Conservation (phyloP, 2,888 invertebrate genomes). For the Acanthoscelides obtectus region DNA sequence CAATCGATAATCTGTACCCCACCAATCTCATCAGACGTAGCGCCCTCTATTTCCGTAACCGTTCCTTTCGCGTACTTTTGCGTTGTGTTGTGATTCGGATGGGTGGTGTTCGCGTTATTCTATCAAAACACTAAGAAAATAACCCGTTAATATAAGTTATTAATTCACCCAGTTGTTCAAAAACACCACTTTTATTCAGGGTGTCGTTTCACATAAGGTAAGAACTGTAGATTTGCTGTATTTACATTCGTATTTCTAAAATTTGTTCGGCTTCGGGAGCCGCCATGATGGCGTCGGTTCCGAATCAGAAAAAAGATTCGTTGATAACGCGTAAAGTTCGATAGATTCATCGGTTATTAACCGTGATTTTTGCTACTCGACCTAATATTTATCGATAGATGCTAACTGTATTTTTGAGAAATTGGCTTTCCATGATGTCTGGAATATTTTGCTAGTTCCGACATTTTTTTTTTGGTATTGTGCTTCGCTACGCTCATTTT, state of each 20-base stretch:
- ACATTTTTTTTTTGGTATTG: no score
- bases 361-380: not conserved
- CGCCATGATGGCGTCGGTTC: constrained; percentile 34
- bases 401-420: no score
- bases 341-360: not conserved
- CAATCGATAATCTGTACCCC: not conserved
- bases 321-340: not conserved
- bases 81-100: not conserved
- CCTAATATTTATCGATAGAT: no score
- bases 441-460: no score
- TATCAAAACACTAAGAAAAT: not conserved
- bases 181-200: constrained; percentile 7
- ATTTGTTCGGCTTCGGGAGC: constrained; percentile 3
- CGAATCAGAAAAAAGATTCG: not conserved
- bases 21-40: not conserved
- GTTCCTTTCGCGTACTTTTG: constrained; percentile 7
- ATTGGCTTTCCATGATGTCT: no score
- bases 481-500: no score
- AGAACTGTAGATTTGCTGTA: constrained; percentile 4
- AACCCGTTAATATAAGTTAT: not conserved
- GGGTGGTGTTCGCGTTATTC: not conserved
- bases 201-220: constrained; percentile 22
- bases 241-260: not conserved
- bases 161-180: not conserved
- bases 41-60: constrained; percentile 13